These are phyloP conservation scores for Pristionchus japonicus DNA, from an alignment of 2,888 invertebrate genomes.

Conservation along the genomic window DNA sequence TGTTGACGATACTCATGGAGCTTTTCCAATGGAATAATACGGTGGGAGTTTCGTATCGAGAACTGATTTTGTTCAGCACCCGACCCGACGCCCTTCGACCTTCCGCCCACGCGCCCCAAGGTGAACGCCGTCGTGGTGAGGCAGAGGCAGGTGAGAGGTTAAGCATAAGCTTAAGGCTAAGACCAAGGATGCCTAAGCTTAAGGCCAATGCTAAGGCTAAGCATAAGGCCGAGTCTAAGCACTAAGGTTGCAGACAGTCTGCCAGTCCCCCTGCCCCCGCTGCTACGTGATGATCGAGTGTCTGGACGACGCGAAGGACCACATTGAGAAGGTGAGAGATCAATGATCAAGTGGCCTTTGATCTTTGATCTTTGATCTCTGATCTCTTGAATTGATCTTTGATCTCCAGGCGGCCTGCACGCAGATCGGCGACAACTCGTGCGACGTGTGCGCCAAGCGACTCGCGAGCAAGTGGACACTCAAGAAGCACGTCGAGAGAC, in stretches of 20 bases:
- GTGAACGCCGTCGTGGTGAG: neutral
- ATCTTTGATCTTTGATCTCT: neutral
- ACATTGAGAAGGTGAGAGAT: neutral
- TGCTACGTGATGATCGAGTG: slow-evolving; percentile 33
- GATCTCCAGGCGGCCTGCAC: neutral
- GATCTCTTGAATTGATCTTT: neutral
- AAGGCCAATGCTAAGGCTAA: too few species aligned
- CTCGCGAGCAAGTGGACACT: slow-evolving; percentile 24
- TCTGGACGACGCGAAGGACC: slow-evolving; percentile 14
- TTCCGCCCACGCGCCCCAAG: neutral
- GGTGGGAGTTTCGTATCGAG: neutral
- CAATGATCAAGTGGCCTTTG: neutral
- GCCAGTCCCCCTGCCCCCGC: neutral
- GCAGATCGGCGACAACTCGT: neutral
- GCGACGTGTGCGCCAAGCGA: neutral
- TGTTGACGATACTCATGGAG: too few species aligned
- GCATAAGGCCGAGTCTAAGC: too few species aligned
- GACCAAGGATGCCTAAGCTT: too few species aligned
- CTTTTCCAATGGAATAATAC: too few species aligned
- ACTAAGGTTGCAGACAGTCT: neutral
- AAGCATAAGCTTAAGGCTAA: too few species aligned
- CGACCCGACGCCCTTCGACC: neutral
- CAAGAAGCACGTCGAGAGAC: slow-evolving; percentile 23
- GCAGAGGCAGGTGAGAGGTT: too few species aligned
- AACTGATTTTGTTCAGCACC: too few species aligned